phyloP scores from a whole-genome alignment of 1,140 invertebrate genomes.

The Hyposmocoma kahamanoa region DNA sequence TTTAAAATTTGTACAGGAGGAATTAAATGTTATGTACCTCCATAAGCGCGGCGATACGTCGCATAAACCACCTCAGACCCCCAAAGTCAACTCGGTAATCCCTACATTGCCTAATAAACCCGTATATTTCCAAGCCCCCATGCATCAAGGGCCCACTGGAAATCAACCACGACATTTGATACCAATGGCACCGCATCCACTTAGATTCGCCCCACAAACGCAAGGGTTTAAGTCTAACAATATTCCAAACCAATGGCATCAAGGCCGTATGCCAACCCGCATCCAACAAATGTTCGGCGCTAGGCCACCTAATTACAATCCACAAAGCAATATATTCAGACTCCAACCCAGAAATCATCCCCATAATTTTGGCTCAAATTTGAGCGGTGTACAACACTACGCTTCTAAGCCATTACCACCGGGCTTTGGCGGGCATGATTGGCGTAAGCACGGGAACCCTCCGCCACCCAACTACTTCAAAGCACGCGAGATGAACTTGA shows the following conservation, averaged over 20 bases:
- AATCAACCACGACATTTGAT: neutral
- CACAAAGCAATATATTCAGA: conserved; percentile 14
- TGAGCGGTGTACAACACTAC: conserved; percentile 23
- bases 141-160: conserved; percentile 3
- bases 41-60: conserved; percentile 9
- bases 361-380: conserved; percentile 9
- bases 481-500: conserved; percentile 15
- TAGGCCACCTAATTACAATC: conserved; percentile 19
- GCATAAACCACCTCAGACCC: neutral
- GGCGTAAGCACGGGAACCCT: conserved; percentile 17
- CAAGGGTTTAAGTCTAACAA: neutral
- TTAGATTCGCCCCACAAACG: neutral
- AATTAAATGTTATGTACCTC: conserved; percentile 12
- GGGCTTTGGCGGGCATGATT: conserved; percentile 14
- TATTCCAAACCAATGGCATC: neutral
- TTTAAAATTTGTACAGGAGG: conserved; percentile 14
- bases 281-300: conserved; percentile 25
- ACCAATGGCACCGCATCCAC: no score
- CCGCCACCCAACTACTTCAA: conserved; percentile 23
- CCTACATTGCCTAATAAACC: neutral
- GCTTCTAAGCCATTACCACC: conserved; percentile 14
- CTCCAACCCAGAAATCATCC: conserved; percentile 9
- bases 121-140: neutral
- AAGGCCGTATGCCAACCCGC: conserved; percentile 3
- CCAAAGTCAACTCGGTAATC: neutral